Conservation (phyloP, 2,888 invertebrate genomes). For the Drosophila parthenogenetica region DNA sequence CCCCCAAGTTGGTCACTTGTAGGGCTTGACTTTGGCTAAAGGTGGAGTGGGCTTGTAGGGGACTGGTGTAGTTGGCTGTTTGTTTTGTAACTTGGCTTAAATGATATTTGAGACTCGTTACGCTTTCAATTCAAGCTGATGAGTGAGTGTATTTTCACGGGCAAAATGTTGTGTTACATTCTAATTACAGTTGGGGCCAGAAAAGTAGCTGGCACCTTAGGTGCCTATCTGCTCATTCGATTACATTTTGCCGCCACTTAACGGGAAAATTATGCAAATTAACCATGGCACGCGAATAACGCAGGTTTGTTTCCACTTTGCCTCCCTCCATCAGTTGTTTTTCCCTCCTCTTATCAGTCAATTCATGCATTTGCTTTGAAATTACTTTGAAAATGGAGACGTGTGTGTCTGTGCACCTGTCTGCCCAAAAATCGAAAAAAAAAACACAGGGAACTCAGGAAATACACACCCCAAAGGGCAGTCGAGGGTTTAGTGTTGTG, state of each 20-base stretch:
- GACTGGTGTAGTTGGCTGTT: background rate
- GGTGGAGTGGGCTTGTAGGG: background rate
- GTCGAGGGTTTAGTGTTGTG: constrained; percentile 1
- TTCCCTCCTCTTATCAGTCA: constrained; percentile 7
- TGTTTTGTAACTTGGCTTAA: constrained; percentile 11
- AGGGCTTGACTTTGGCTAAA: constrained; percentile 39
- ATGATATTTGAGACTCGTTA: constrained; percentile 24
- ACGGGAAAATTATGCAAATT: constrained; percentile 76
- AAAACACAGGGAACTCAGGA: constrained; percentile 19
- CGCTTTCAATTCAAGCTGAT: constrained; percentile 18
- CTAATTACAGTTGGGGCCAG: constrained; percentile 55
- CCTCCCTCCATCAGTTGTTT: background rate
- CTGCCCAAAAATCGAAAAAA: constrained; percentile 36
- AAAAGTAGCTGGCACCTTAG: constrained; percentile 49
- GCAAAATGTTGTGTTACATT: constrained; percentile 43
- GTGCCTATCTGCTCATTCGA: constrained; percentile 74
- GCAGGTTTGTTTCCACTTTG: background rate
- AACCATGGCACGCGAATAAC: constrained; percentile 56
- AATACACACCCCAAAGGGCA: constrained; percentile 18
- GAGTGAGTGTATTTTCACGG: constrained; percentile 15
- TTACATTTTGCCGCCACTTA: constrained; percentile 81
- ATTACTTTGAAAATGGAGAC: constrained; percentile 65
- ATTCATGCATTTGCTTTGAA: constrained; percentile 65
- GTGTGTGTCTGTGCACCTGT: constrained; percentile 70
- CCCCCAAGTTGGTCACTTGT: constrained; percentile 41